Base-by-base conservation (phyloP, 1,140 invertebrate species). In the Trichonephila clavipes region DNA sequence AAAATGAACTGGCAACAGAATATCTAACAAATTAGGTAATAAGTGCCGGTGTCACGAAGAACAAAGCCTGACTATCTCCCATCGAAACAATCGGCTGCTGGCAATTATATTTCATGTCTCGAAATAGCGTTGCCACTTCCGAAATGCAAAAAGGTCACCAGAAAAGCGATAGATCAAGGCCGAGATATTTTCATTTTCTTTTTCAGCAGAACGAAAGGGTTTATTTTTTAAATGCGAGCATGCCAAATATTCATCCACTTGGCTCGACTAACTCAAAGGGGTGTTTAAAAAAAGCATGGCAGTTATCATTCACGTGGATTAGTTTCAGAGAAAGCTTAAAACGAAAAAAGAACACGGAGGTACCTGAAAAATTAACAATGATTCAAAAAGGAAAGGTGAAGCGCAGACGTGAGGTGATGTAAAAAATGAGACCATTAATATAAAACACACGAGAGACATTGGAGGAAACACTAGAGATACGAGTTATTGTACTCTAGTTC, bases 191-290 rank as follows among this genome's bases (percentile, higher is more conserved):
- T 58, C 58, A 62, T 62, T 87, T 88, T 66, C 61, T 19, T 66
- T 88, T 40, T 34, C 34, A 64, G 21, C 24, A 40, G 62, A 66
- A 28, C 7, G 62, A 88, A 88, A 66, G 61, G 58, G 86, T 21
- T 66, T 24, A 24, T 88, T 40, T 51, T 82, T 44, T 88, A 40
- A 14, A n/a, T 69, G 40, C 44, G 34, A 51, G 87, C 28, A 89
- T 89, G 87, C 87, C 87, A 89, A 89, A 89, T 89, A 59, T 89
- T 89, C 61, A 89, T 89, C 66, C 62, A 89, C 87, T 89, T 89
- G 87, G 87, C 87, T 64, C 85, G 34, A 58, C 51, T 59, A 24
- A 44, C 82, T 83, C 19, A 12, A 19, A 40, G n/a, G 82, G 44
- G 40, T 19, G 82, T 51, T 83, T 83, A 83, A 83, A 83, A 83